Conservation (phyloP, 2,797 vertebrate species). For the Triplophysa yarkandensis region DNA sequence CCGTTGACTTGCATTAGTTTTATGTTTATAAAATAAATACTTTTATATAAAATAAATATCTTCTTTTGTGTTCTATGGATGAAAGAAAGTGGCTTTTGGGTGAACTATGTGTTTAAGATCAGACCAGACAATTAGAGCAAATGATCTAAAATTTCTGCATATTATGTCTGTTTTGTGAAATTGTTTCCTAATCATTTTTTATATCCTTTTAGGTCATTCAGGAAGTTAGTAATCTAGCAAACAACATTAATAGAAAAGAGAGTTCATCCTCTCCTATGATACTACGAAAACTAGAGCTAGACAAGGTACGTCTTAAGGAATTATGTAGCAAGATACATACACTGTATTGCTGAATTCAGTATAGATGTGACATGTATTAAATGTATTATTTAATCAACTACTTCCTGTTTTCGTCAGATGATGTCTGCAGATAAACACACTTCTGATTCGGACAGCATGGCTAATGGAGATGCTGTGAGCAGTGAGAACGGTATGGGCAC, state of each 20-base stretch:
- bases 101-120: too few relatives aligned
- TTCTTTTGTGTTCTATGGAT: too few relatives aligned
- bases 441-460: conserved; percentile 89
- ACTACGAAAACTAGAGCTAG: conserved; percentile 86
- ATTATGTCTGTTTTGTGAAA: background rate
- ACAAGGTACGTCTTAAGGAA: conserved; percentile 80
- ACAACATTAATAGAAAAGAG: conserved; percentile 71
- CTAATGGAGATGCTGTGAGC: conserved; percentile 71
- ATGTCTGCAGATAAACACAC: conserved; percentile 85
- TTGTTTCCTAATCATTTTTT: conserved; percentile 13
- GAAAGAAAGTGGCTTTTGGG: too few relatives aligned
- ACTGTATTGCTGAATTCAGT: background rate
- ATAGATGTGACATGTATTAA: background rate
- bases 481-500: conserved; percentile 72
- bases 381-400: background rate
- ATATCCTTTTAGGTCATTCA: conserved; percentile 83
- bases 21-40: too few relatives aligned
- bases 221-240: conserved; percentile 80
- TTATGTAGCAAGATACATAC: background rate
- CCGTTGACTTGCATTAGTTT: too few relatives aligned
- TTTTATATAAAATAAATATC: too few relatives aligned
- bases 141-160: background rate
- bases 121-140: background rate
- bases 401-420: conserved; percentile 69
- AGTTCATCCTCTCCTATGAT: conserved; percentile 85